Evolutionary conservation across 2,797 vertebrate genomes (phyloP).

Genomic region (Falco berigora): DNA sequence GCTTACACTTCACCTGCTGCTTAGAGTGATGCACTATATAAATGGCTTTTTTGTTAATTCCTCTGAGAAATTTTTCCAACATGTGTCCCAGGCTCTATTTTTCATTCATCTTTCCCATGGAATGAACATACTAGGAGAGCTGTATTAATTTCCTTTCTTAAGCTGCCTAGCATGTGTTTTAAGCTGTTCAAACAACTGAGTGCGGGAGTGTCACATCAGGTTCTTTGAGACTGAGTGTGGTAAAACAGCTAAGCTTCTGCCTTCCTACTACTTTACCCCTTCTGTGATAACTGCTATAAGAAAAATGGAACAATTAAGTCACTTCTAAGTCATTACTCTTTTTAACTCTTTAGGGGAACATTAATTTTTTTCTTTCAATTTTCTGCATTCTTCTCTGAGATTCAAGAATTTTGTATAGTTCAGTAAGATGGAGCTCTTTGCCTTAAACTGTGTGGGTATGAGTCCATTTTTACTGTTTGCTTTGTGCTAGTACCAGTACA

Average conservation of each 20-base stretch:
- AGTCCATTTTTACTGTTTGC: constrained; percentile 5
- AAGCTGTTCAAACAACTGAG: constrained; percentile 12
- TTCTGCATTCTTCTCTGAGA: constrained; percentile 18
- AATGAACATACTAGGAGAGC: not conserved
- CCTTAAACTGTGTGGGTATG: not conserved
- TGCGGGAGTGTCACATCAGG: not conserved
- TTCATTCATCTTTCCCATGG: not conserved
- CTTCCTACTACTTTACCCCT: not conserved
- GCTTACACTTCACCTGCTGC: constrained; percentile 41
- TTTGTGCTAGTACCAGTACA: constrained; percentile 12
- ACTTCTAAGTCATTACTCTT: constrained; percentile 23
- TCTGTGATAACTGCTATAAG: not conserved
- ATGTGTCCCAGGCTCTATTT: not conserved
- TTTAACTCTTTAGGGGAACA: not conserved
- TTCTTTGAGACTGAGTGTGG: not conserved
- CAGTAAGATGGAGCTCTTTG: not conserved
- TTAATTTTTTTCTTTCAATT: constrained; percentile 34
- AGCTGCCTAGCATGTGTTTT: constrained; percentile 4
- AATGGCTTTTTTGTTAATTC: constrained; percentile 35
- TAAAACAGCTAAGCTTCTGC: not conserved
- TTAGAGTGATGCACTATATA: not conserved
- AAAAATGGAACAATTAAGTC: constrained; percentile 11
- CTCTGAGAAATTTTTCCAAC: not conserved
- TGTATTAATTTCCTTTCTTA: not conserved
- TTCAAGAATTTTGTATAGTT: not conserved